Base-by-base conservation (phyloP, 2,113 vertebrate species). In the Coracopsis vasa region DNA sequence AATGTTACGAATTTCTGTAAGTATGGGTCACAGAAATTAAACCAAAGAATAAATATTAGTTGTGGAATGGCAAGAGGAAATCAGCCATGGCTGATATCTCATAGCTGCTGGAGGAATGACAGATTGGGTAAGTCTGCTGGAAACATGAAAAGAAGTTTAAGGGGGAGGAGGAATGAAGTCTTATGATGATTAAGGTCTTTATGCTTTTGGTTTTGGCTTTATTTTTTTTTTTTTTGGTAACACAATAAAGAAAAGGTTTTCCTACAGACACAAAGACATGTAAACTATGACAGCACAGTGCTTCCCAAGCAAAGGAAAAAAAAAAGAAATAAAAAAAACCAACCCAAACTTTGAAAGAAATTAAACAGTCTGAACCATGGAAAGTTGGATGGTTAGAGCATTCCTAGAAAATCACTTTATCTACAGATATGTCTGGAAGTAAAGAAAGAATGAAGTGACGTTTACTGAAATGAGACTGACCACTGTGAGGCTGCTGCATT, bases 21-120 rank as follows among this genome's bases (percentile, higher is more conserved):
- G 98, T 98, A 98, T 98, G 97, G 98, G 98, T 99, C 98, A 98
- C 96, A 98, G 97, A 99, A 98, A 98, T 98, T 98, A 98, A 98
- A 98, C 92, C 95, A 97, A 98, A 98, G 97, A 98, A 97, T 98
- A 98, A 98, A 98, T 98, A 98, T 98, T 98, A 97, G 97, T 97
- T 97, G 95, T 98, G 98, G 97, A 98, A 98, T 98, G 98, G 97
- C 96, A 98, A 97, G 97, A 97, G 97, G 97, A 97, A 96, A 96
- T 97, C 97, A 98, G 98, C 97, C 97, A 91, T 69, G 85, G 97
- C 96, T 97, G 97, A 96, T 93, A 97, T 88, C 96, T 96, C 95
- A 97, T 92, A 96, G 90, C 96, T 96, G 97, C 96, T 98, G 95
- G 96, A 97, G 97, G 93, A 98, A 98, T 97, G 98, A 98, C 93